Base-by-base conservation (phyloP, 1,140 invertebrate genomes). In the Gonatopus flavifemur region DNA sequence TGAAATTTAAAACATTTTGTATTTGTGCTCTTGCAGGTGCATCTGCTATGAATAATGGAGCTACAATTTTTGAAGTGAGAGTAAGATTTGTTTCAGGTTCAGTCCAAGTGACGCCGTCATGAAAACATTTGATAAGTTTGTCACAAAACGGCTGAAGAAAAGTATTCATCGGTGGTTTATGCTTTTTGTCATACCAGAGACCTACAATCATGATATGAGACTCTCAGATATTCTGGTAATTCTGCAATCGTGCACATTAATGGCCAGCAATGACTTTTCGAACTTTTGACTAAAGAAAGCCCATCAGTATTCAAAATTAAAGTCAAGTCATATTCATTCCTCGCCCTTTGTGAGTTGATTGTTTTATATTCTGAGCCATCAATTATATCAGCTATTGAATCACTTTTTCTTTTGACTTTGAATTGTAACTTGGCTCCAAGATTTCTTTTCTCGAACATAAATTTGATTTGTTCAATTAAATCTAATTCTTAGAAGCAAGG, bases 221-320 rank as follows among this genome's bases (percentile, higher is more conserved):
- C 35, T 37, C 48, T n/a, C 1, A 55, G 18, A 39, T 55, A 18
- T 28, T 41, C 25, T 5, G 54, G 54, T 24, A 60, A 38, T 25
- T 60, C 57, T 5, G 47, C 44, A 22, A 57, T 53, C 13, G 44
- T 31, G 32, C 50, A 53, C 48, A 46, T 53, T 18, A 60, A 25
- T 39, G 57, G 57, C 57, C 57, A 60, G 44, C 45, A 55, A 28
- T 59, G 39, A 49, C 42, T 53, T 20, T 55, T 44, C 4, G 48
- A 21, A 60, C 6, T n/a, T n/a, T n/a, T n/a, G n/a, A n/a, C n/a
- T n/a, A n/a, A n/a, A n/a, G n/a, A n/a, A n/a, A n/a, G n/a, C 20
- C 57, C 57, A 35, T 60, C 57, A 7, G 57, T 60, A 25, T 44
- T 56, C 8, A 60, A 28, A 16, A 60, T 46, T 21, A 60, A 37